These are phyloP conservation scores for human DNA, from an alignment of 2,113 vertebrate species.

Conservation along the genomic window DNA sequence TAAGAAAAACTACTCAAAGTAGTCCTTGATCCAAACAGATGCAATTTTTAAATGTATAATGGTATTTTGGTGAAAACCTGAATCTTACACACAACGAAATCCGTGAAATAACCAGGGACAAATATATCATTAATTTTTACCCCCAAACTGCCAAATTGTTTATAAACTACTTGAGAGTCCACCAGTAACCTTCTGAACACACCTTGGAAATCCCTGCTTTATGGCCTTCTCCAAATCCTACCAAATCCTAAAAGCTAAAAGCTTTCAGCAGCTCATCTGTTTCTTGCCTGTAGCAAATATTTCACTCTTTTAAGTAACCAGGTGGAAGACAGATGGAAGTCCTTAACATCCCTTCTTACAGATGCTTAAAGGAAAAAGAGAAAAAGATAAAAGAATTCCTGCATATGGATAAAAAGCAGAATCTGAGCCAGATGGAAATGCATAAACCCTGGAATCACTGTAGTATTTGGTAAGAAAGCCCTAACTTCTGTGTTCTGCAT, in stretches of 20 bases:
- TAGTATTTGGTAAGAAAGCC: neutral
- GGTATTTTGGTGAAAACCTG: neutral
- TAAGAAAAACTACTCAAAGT: neutral
- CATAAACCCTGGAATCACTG: neutral
- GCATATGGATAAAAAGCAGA: neutral
- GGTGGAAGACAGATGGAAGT: constrained; percentile 33
- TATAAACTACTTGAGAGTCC: neutral
- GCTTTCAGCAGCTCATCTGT: neutral
- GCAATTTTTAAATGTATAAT: neutral
- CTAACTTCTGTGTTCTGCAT: neutral
- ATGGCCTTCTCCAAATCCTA: neutral
- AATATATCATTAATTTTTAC: neutral
- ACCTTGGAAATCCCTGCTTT: neutral
- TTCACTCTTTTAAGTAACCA: neutral
- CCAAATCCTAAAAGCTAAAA: neutral
- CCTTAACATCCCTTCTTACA: neutral
- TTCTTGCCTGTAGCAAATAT: constrained; percentile 16
- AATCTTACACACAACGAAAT: neutral
- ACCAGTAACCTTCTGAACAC: neutral
- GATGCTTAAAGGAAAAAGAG: neutral
- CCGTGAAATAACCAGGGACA: neutral
- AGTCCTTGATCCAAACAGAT: neutral
- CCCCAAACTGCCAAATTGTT: neutral
- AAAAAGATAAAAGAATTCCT: neutral
- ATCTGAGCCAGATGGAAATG: neutral